Percentiles rank a stretch among this genome's conserved stretches.
phyloP scores from a whole-genome alignment of 2,113 vertebrate genomes.

The human (Homo sapiens) region DNA sequence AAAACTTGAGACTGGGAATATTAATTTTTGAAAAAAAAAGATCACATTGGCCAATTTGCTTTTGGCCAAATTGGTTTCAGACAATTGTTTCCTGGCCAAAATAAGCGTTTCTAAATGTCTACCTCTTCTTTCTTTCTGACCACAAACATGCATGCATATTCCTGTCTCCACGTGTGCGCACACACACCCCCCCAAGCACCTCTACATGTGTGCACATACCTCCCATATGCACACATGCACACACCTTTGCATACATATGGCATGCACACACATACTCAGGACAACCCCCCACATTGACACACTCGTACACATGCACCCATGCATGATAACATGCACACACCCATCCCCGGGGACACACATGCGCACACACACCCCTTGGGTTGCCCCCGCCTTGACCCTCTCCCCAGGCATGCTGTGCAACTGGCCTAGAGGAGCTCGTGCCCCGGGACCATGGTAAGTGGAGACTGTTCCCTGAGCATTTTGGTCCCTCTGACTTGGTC shows the following conservation, averaged over 20 bases:
- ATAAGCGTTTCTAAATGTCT: background rate
- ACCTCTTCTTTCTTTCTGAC: background rate
- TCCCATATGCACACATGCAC: background rate
- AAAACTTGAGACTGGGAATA: background rate
- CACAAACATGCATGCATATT: background rate
- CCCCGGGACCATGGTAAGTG: too few species aligned
- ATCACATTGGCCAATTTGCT: background rate
- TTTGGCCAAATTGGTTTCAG: background rate
- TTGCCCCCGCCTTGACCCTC: background rate
- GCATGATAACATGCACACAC: background rate
- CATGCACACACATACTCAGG: background rate
- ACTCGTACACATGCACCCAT: background rate
- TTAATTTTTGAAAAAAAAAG: background rate
- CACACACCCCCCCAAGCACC: too few species aligned
- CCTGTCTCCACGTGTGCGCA: rapidly evolving
- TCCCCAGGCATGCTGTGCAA: background rate
- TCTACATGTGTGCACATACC: background rate
- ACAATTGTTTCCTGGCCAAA: background rate
- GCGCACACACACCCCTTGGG: background rate
- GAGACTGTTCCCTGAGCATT: background rate
- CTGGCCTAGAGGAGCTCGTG: too few species aligned
- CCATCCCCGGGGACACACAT: background rate
- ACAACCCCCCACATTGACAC: background rate
- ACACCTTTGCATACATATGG: too few species aligned
- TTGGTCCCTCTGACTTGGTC: background rate